Evolutionary conservation across 1,140 invertebrate species (phyloP).

Genomic region (Neodiprion virginianus): DNA sequence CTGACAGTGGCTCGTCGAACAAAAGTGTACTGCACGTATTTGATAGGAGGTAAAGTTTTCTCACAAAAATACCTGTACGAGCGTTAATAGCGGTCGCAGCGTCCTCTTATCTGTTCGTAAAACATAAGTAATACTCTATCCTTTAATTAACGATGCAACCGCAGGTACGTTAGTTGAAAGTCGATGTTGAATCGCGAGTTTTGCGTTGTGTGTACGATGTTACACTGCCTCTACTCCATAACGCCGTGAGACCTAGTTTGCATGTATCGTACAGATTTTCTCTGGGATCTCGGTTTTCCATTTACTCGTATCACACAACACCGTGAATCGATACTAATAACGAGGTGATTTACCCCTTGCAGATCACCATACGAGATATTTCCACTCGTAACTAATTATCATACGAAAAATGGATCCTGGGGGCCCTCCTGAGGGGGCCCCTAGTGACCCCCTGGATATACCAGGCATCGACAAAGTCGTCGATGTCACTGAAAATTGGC

Average conservation of each 20-base stretch:
- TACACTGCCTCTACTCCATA: background rate
- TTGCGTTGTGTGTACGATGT: background rate
- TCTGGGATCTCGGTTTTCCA: background rate
- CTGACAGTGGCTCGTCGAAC: too few species aligned
- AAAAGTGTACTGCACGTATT: too few species aligned
- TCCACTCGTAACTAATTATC: background rate
- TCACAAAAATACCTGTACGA: too few species aligned
- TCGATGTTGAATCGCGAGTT: too few species aligned
- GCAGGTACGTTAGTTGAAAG: too few species aligned
- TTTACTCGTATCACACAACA: background rate
- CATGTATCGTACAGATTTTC: background rate
- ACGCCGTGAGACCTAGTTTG: background rate
- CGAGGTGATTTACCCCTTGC: background rate
- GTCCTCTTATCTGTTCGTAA: too few species aligned
- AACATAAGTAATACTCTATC: too few species aligned
- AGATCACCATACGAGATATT: background rate
- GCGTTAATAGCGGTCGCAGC: too few species aligned
- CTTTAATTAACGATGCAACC: too few species aligned
- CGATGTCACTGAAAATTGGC: constrained; percentile 42
- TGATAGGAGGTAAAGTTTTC: too few species aligned
- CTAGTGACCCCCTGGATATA: constrained; percentile 49
- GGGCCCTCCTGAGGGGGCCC: constrained; percentile 61
- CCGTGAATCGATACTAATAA: background rate
- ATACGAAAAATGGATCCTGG: constrained; percentile 50
- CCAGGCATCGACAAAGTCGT: constrained; percentile 46